These are phyloP conservation scores for Corythucha ciliata DNA, from an alignment of 2,888 invertebrate species.

Conservation along the genomic window DNA sequence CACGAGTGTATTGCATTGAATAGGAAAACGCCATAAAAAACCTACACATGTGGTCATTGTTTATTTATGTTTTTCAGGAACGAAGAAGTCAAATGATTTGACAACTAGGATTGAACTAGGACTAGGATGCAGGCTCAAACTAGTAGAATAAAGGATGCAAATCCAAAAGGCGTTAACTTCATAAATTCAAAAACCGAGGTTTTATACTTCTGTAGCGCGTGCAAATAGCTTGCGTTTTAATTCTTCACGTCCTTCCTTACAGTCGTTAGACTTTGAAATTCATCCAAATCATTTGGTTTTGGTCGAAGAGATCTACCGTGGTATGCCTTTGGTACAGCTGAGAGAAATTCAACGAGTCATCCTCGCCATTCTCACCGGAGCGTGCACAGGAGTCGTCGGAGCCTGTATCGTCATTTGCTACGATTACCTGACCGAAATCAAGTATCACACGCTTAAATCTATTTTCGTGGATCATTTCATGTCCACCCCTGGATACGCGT, in stretches of 20 bases:
- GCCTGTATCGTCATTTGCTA: conserved; percentile 7
- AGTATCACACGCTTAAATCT: conserved; percentile 10
- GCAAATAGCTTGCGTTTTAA: neutral
- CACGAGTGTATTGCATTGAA: too few species aligned
- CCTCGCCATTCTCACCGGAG: conserved; percentile 8
- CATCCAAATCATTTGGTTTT: conserved; percentile 7
- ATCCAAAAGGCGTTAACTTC: conserved; percentile 8
- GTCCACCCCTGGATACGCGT: neutral
- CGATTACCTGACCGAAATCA: conserved; percentile 10
- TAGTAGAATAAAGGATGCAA: conserved; percentile 15
- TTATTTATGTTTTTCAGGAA: too few species aligned
- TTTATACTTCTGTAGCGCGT: neutral
- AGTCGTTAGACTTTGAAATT: conserved; percentile 16
- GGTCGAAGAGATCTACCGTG: conserved; percentile 1
- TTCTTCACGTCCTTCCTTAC: neutral
- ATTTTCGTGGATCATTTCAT: neutral
- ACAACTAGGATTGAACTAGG: too few species aligned
- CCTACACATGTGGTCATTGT: too few species aligned
- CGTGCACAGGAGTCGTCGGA: conserved; percentile 6
- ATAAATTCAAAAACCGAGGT: conserved; percentile 18
- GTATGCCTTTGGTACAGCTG: conserved; percentile 1
- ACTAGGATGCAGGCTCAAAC: too few species aligned
- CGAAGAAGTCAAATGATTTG: too few species aligned
- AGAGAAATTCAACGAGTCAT: neutral
- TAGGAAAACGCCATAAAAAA: too few species aligned